Evolutionary conservation across 2,797 vertebrate species (phyloP), one percentile per base, ranked within the genome.

Genomic region (Crenichthys baileyi): DNA sequence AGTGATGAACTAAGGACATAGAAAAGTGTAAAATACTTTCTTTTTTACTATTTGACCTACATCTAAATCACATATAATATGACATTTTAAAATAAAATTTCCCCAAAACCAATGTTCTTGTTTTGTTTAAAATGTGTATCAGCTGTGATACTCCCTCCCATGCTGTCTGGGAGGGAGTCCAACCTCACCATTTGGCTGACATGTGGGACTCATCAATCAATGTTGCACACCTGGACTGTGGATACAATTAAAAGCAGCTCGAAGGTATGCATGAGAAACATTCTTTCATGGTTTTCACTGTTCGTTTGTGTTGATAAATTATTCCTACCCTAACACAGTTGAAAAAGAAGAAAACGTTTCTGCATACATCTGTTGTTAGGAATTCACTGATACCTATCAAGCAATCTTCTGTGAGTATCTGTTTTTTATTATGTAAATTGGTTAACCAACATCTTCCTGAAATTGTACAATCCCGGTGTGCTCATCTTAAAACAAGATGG

Each of bases 181-280:
- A 76, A 51, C 15, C 24, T 15, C 44, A 13, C 36, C 50, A 76
- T 76, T 68, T 51, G 65, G 75, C 76, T 51, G 41, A n/a, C 7
- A 26, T 46, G 67, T 39, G 31, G 51, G 31, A n/a, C 46, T 67
- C 77, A 79, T 79, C 50, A 26, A 72, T 53, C 39, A 56, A 53
- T 48, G 39, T 8, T n/a, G 61, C 50, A 71, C 46, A 79, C 78
- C 78, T 79, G 78, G 41, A 20, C 51, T 29, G 13, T 39, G 15
- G 18, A 24, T 20, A 18, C 50, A 48, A 36, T 53, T 78, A 39
- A 18, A 36, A 63, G 22, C 31, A 63, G 2, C 46, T 7, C 72
- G 2, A 46, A 74, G 29, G 61, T 74, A 50, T 36, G 26, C 18
- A 31, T 15, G 15, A 46, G 29, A 50, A 22, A n/a, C 29, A n/a